phyloP scores from a whole-genome alignment of 92 coral and sea anemone species.

The Hydrozoanthus gracilis region DNA sequence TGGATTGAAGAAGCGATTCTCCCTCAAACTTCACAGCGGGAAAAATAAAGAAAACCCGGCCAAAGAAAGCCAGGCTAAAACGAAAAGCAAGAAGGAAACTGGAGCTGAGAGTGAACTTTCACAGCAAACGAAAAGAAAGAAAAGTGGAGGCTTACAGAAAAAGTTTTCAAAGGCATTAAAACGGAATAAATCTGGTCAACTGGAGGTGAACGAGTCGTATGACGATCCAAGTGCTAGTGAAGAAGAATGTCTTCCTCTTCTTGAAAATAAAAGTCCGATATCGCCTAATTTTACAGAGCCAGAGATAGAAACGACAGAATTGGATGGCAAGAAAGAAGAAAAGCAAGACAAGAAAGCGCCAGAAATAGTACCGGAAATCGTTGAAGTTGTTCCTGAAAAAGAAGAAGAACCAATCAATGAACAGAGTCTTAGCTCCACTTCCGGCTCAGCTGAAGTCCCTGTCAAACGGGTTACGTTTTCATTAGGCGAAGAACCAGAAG shows the following conservation, averaged over 20 bases:
- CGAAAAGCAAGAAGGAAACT: slow-evolving; percentile 7
- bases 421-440: not conserved
- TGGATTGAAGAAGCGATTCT: slow-evolving; percentile 38
- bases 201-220: slow-evolving; percentile 20
- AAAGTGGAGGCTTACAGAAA: slow-evolving; percentile 39
- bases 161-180: slow-evolving; percentile 35
- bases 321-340: slow-evolving; percentile 3
- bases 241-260: not conserved
- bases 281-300: not conserved
- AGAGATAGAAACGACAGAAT: not conserved
- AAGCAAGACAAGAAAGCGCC: not conserved
- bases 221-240: slow-evolving; percentile 41
- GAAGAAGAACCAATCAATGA: slow-evolving; percentile 13
- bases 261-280: not conserved
- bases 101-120: slow-evolving; percentile 20
- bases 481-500: slow-evolving; percentile 5
- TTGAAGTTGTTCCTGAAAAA: not conserved
- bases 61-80: slow-evolving; percentile 14
- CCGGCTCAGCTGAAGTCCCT: not conserved
- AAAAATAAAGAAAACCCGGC: slow-evolving; percentile 13
- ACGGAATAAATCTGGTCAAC: slow-evolving; percentile 28
- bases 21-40: slow-evolving; percentile 23
- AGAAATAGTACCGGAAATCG: slow-evolving; percentile 18
- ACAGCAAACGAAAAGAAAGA: slow-evolving; percentile 38
- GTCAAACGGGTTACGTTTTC: slow-evolving; percentile 39